Evolutionary conservation across 2,888 invertebrate species (phyloP).

Genomic region (Amaurobius ferox): DNA sequence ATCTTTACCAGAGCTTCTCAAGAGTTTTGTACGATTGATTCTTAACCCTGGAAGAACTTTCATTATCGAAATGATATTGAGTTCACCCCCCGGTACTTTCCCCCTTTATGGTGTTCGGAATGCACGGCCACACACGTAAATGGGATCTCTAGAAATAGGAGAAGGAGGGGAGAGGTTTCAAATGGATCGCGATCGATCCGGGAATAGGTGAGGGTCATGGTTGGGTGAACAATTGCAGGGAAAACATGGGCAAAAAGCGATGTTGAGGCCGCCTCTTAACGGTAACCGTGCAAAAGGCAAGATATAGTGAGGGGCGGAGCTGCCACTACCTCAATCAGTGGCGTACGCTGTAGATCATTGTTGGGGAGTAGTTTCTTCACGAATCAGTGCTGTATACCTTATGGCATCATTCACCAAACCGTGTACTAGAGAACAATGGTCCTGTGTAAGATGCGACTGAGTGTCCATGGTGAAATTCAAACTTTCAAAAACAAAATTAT

Average conservation of each 20-base stretch:
- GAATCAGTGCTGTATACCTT: not conserved
- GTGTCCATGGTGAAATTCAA: too few species aligned
- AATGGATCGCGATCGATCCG: slow-evolving; percentile 12
- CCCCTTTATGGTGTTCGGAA: slow-evolving; percentile 45
- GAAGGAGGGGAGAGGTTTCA: slow-evolving; percentile 12
- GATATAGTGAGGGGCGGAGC: not conserved
- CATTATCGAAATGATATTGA: slow-evolving; percentile 61
- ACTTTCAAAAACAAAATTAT: too few species aligned
- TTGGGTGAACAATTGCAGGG: slow-evolving; percentile 14
- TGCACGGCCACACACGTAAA: slow-evolving; percentile 41
- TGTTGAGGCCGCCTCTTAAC: slow-evolving; percentile 18
- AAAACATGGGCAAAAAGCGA: slow-evolving; percentile 29
- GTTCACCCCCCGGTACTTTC: not conserved
- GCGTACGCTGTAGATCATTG: not conserved
- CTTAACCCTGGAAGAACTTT: slow-evolving; percentile 34
- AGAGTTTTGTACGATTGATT: slow-evolving; percentile 15
- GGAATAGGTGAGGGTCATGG: slow-evolving; percentile 46
- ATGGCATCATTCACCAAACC: too few species aligned
- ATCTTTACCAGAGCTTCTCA: not conserved
- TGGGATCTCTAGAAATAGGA: slow-evolving; percentile 24
- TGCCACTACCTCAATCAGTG: not conserved
- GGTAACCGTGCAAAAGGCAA: not conserved
- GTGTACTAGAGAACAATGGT: too few species aligned
- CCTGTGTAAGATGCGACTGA: too few species aligned
- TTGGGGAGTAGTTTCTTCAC: not conserved